Conservation (phyloP, 1,140 invertebrate genomes). For the Temnothorax longispinosus region DNA sequence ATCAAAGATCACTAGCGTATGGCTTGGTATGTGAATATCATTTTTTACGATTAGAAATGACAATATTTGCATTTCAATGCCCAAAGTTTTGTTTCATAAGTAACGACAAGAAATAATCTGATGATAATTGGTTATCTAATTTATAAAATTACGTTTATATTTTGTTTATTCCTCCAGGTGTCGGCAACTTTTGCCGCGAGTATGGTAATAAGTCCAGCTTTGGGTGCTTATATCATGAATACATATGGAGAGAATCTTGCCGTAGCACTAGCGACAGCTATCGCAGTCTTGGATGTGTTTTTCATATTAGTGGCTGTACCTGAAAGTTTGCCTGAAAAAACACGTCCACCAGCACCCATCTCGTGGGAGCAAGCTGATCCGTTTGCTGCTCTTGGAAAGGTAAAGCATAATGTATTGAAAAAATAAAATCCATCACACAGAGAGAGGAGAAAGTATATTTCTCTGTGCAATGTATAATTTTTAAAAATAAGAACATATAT, state of each 20-base stretch:
- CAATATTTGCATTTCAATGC: neutral
- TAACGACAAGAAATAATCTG: neutral
- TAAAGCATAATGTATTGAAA: conserved; percentile 80
- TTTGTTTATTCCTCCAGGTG: conserved; percentile 85
- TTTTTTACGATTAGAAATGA: conserved; percentile 37
- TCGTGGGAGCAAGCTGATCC: conserved; percentile 99
- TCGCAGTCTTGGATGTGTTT: conserved; percentile 98
- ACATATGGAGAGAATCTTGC: conserved; percentile 97
- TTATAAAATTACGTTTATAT: too few species aligned
- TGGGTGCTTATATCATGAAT: conserved; percentile 97
- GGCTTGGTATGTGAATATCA: conserved; percentile 91
- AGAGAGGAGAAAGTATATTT: neutral
- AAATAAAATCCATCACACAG: neutral
- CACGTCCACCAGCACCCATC: conserved; percentile 93
- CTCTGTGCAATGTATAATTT: neutral
- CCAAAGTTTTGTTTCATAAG: neutral
- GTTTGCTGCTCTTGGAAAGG: conserved; percentile 90
- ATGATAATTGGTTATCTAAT: neutral
- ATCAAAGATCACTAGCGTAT: conserved; percentile 98
- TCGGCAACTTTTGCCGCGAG: conserved; percentile 99
- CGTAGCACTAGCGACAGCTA: conserved; percentile 97
- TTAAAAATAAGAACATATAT: neutral
- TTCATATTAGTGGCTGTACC: conserved; percentile 99
- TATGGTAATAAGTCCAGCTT: conserved; percentile 98
- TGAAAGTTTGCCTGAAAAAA: conserved; percentile 98